Conservation (phyloP, 2,888 invertebrate species). For the Heliconius ethilla region DNA sequence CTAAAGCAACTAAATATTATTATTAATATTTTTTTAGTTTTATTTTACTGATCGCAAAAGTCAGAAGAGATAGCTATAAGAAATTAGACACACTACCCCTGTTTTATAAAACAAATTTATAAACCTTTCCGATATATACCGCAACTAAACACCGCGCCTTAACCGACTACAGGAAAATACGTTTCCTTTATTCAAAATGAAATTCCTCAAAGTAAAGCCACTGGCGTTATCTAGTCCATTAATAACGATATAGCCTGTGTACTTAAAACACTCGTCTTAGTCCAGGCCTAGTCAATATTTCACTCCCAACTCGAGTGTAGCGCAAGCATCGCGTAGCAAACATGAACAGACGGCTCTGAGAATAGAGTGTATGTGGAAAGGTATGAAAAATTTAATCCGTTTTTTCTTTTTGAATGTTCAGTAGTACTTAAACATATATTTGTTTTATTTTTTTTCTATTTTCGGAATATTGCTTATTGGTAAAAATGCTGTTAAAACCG, state of each 20-base stretch:
- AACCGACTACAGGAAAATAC: no score
- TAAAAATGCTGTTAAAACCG: no score
- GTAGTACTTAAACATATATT: background rate
- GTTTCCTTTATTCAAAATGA: no score
- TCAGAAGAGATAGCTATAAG: no score
- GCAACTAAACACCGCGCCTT: no score
- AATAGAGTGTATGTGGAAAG: conserved; percentile 5
- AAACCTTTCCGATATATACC: no score
- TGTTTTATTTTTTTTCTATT: background rate
- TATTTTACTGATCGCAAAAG: no score
- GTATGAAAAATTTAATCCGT: background rate
- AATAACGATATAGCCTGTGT: conserved; percentile 24
- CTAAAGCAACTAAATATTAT: no score
- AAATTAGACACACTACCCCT: no score
- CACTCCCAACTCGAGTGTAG: conserved; percentile 29
- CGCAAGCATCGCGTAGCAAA: conserved; percentile 30
- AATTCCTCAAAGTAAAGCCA: background rate
- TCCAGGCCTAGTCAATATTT: conserved; percentile 34
- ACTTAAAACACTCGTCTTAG: conserved; percentile 27
- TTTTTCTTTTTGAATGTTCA: background rate
- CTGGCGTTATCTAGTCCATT: background rate
- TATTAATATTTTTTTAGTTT: no score
- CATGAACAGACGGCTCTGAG: conserved; percentile 19
- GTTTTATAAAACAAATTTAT: no score
- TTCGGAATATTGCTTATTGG: no score